Conservation (phyloP, 2,888 invertebrate species). For the Rhaphigaster nebulosa region DNA sequence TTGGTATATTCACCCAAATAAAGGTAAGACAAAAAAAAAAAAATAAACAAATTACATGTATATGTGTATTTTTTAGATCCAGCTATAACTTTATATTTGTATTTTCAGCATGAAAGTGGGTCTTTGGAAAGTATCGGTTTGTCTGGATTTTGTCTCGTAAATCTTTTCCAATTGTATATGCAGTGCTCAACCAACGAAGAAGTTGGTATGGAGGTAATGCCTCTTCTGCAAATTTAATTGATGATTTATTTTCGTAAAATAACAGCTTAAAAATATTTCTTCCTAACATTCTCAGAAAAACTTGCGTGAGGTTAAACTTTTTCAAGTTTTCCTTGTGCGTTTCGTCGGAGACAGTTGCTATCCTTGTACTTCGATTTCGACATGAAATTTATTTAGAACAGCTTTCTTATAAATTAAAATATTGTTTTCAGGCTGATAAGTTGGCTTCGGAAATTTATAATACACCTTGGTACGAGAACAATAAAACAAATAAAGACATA, state of each 20-base stretch:
- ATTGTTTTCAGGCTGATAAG: slow-evolving; percentile 2
- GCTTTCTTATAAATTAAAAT: no score
- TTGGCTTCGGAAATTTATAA: not conserved
- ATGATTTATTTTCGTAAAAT: no score
- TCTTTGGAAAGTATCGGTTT: not conserved
- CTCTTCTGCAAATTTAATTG: not conserved
- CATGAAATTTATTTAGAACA: no score
- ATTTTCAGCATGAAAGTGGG: not conserved
- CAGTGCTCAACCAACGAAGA: slow-evolving; percentile 3
- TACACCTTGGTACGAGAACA: not conserved
- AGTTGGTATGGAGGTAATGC: not conserved
- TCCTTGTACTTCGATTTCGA: no score
- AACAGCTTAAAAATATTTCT: no score
- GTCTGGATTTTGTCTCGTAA: not conserved
- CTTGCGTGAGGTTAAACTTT: no score
- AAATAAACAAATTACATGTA: no score
- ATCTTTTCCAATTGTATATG: not conserved
- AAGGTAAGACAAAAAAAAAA: not conserved
- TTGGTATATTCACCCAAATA: slow-evolving; percentile 14
- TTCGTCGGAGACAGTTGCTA: no score
- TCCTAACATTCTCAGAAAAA: no score
- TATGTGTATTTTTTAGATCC: not conserved
- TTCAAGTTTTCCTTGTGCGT: no score
- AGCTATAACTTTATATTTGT: not conserved
- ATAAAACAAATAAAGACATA: not conserved